These are phyloP conservation scores for Anhinga anhinga DNA, from an alignment of 2,113 vertebrate species.

Conservation along the genomic window DNA sequence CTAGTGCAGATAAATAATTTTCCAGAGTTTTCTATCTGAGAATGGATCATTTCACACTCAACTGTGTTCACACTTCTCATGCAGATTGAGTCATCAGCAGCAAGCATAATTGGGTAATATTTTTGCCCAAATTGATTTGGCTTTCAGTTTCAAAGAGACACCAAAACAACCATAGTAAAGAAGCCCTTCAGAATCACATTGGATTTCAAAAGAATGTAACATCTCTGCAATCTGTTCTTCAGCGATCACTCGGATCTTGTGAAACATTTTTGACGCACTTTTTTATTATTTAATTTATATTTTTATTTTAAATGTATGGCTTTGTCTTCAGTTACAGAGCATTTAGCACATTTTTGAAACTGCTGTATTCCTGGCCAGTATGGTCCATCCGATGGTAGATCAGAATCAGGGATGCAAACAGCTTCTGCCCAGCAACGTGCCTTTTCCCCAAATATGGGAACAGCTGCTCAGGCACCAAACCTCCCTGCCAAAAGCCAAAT, in stretches of 20 bases:
- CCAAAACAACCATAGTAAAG: not conserved
- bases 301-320: not conserved
- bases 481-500: not conserved
- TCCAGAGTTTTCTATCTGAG: not conserved
- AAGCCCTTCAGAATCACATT: not conserved
- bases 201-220: not conserved
- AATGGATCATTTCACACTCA: not conserved
- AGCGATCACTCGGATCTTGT: not conserved
- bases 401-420: not conserved
- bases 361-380: not conserved
- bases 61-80: not conserved
- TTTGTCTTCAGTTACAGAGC: not conserved
- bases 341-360: not conserved
- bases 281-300: not conserved
- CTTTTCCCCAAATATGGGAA: not conserved
- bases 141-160: not conserved
- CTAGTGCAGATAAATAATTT: not conserved
- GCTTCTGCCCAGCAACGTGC: not conserved
- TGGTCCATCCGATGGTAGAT: rapidly evolving
- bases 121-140: not conserved
- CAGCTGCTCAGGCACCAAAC: not conserved
- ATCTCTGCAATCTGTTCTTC: not conserved
- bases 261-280: not conserved
- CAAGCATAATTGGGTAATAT: not conserved
- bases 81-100: not conserved